These are phyloP conservation scores for Erannis defoliaria DNA, from an alignment of 2,888 invertebrate species.

Conservation along the genomic window DNA sequence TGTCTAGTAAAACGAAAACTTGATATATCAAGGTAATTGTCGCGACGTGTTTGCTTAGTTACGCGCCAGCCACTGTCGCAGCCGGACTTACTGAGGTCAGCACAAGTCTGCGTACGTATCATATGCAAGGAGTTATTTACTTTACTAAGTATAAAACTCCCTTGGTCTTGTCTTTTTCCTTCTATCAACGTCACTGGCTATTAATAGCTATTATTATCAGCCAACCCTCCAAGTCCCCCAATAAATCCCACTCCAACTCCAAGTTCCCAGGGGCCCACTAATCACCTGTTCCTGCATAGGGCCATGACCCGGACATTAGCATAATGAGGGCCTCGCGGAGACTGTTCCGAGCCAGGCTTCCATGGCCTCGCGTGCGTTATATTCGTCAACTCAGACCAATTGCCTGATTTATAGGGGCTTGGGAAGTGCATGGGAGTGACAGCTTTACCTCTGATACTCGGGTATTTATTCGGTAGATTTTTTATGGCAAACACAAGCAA, in stretches of 20 bases:
- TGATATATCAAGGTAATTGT: too few relatives aligned
- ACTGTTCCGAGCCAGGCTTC: slow-evolving; percentile 3
- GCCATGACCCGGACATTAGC: slow-evolving; percentile 24
- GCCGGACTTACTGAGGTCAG: too few relatives aligned
- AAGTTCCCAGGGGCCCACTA: slow-evolving; percentile 14
- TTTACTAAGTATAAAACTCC: too few relatives aligned
- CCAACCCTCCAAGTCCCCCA: neutral
- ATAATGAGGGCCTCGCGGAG: slow-evolving; percentile 11
- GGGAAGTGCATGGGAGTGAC: slow-evolving; percentile 11
- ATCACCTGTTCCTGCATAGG: slow-evolving; percentile 9
- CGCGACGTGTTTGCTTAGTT: too few relatives aligned
- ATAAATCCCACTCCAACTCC: slow-evolving; percentile 3
- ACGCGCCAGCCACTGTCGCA: too few relatives aligned
- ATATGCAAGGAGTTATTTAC: too few relatives aligned
- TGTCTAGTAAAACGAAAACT: too few relatives aligned
- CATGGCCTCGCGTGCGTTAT: slow-evolving; percentile 4
- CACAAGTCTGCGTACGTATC: too few relatives aligned
- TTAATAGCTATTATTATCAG: neutral
- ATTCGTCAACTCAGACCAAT: neutral
- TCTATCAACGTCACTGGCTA: neutral
- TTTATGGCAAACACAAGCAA: too few relatives aligned
- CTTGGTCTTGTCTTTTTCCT: neutral
- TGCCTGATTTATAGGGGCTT: slow-evolving; percentile 6
- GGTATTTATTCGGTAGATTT: too few relatives aligned
- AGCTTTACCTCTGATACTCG: neutral